phyloP scores from a whole-genome alignment of 2,797 vertebrate species.

The Neostethus bicornis region DNA sequence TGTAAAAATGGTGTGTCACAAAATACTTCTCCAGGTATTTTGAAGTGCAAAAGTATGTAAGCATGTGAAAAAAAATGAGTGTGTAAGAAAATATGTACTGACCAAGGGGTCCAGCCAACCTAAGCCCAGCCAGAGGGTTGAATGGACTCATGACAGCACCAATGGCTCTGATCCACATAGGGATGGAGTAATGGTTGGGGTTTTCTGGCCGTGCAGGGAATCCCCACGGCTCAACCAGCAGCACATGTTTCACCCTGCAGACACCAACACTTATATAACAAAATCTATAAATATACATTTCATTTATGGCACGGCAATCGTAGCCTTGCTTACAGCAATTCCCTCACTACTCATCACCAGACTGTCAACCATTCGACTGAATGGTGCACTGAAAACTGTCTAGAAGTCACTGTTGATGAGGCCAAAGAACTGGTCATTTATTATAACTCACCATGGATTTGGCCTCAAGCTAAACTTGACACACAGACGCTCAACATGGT shows the following conservation, averaged over 20 bases:
- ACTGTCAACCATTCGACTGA: too few relatives aligned
- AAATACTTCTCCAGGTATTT: background rate
- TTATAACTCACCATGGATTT: too few relatives aligned
- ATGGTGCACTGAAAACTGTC: too few relatives aligned
- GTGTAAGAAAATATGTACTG: slow-evolving; percentile 28
- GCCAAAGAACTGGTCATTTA: too few relatives aligned
- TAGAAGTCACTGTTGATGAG: too few relatives aligned
- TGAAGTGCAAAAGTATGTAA: background rate
- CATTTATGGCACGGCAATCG: too few relatives aligned
- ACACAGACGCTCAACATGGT: too few relatives aligned
- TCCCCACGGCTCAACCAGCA: slow-evolving; percentile 96
- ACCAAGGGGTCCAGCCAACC: slow-evolving; percentile 94
- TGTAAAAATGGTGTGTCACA: background rate
- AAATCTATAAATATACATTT: too few relatives aligned
- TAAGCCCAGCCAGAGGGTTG: slow-evolving; percentile 91
- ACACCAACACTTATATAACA: background rate
- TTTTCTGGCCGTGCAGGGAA: slow-evolving; percentile 89
- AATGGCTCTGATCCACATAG: slow-evolving; percentile 92
- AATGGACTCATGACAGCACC: slow-evolving; percentile 91
- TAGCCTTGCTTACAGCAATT: too few relatives aligned
- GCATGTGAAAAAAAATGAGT: too few relatives aligned
- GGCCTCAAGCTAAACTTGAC: too few relatives aligned
- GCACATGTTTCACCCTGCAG: slow-evolving; percentile 88
- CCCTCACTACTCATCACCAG: too few relatives aligned
- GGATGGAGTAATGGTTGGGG: slow-evolving; percentile 85